These are phyloP conservation scores for Lepidochrysops patricia DNA, from an alignment of 2,888 invertebrate genomes.

Conservation along the genomic window DNA sequence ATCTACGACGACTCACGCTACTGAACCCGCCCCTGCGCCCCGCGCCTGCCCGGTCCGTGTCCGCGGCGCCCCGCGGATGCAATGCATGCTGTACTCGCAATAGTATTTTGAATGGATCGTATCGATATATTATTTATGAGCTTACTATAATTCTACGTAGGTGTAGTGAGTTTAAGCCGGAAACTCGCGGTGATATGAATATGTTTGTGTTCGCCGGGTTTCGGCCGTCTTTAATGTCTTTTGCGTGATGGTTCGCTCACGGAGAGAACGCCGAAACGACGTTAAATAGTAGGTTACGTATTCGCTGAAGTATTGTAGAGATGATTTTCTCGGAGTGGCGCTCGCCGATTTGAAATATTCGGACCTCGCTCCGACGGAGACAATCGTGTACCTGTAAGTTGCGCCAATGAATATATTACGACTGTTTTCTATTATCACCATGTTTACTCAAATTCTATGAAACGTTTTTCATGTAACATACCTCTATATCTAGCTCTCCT, in stretches of 20 bases:
- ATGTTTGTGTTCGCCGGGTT: slow-evolving; percentile 45
- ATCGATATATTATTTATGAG: slow-evolving; percentile 30
- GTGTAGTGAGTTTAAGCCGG: slow-evolving; percentile 36
- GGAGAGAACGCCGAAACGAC: slow-evolving; percentile 41
- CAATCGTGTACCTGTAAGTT: slow-evolving; percentile 61
- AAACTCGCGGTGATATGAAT: slow-evolving; percentile 51
- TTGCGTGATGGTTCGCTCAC: slow-evolving; percentile 25
- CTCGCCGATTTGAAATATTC: slow-evolving; percentile 28
- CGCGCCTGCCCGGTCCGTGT: background rate
- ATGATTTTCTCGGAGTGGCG: background rate
- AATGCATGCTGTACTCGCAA: slow-evolving; percentile 11
- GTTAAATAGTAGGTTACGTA: slow-evolving; percentile 38
- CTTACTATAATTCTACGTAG: slow-evolving; percentile 37
- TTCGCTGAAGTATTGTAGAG: slow-evolving; percentile 35
- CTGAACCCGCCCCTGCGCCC: slow-evolving; percentile 31
- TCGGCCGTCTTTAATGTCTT: background rate
- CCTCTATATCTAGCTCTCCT: slow-evolving; percentile 23
- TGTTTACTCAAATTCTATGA: slow-evolving; percentile 20
- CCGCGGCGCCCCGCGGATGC: background rate
- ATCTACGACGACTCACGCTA: slow-evolving; percentile 68
- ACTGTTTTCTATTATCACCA: slow-evolving; percentile 18
- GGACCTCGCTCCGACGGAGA: slow-evolving; percentile 47
- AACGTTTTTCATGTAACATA: slow-evolving; percentile 23
- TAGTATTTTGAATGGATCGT: slow-evolving; percentile 17
- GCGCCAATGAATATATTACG: slow-evolving; percentile 48